Percentiles rank a stretch among this genome's conserved stretches.
These are phyloP conservation scores for Saturnia japonica DNA, from an alignment of 2,888 invertebrate genomes.

Conservation along the genomic window DNA sequence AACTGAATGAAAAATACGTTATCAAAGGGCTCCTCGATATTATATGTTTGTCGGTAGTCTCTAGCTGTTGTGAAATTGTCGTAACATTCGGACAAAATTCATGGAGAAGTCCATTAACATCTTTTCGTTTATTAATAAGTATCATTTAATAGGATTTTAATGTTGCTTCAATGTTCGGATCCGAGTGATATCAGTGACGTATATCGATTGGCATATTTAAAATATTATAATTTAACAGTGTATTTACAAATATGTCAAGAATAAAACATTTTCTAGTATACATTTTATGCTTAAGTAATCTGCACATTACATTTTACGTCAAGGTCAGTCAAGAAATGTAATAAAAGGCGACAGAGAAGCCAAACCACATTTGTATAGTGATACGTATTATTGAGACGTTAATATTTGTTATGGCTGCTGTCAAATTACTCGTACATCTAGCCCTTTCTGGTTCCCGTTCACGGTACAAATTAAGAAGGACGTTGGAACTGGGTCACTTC, in stretches of 20 bases:
- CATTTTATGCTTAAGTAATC: not conserved
- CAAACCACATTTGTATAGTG: not conserved
- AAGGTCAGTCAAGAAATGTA: not conserved
- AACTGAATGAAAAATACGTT: slow-evolving; percentile 70
- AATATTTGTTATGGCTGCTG: slow-evolving; percentile 60
- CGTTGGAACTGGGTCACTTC: slow-evolving; percentile 81
- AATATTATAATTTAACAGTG: slow-evolving; percentile 54
- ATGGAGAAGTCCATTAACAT: slow-evolving; percentile 56
- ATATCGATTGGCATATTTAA: slow-evolving; percentile 62
- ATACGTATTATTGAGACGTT: slow-evolving; percentile 40
- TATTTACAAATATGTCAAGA: not conserved
- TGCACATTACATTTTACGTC: not conserved
- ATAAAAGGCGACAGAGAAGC: not conserved
- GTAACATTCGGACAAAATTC: slow-evolving; percentile 49
- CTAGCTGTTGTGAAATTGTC: slow-evolving; percentile 60
- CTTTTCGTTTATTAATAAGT: slow-evolving; percentile 57
- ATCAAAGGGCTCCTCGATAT: slow-evolving; percentile 64
- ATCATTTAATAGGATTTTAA: slow-evolving; percentile 72
- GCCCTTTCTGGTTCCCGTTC: slow-evolving; percentile 81
- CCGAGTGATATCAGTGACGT: slow-evolving; percentile 47
- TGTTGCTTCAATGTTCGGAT: slow-evolving; percentile 51
- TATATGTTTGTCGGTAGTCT: slow-evolving; percentile 52
- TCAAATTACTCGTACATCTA: slow-evolving; percentile 53
- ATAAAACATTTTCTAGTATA: not conserved
- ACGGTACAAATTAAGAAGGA: slow-evolving; percentile 80